Evolutionary conservation across 2,888 invertebrate species (phyloP), one percentile per base, ranked within the genome.

Genomic region (Eledone cirrhosa): DNA sequence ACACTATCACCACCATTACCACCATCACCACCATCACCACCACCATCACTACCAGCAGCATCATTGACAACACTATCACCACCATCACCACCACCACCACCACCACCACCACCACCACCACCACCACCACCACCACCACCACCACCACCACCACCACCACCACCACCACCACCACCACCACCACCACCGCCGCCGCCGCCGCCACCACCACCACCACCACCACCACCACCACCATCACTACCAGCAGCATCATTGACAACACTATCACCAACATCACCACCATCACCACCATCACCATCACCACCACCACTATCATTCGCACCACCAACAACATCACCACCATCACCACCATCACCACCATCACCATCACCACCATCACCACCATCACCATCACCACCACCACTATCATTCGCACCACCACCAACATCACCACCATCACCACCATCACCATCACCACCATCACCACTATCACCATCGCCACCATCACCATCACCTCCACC

Each of bases 41-140:
- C 59, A n/a, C 59, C 59, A n/a, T n/a, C n/a, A n/a, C n/a, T n/a
- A n/a, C n/a, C n/a, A n/a, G n/a, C n/a, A n/a, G n/a, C n/a, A n/a
- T n/a, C n/a, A n/a, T n/a, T n/a, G n/a, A n/a, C n/a, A n/a, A n/a
- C n/a, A n/a, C n/a, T n/a, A n/a, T n/a, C n/a, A n/a, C n/a, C n/a
- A n/a, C n/a, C n/a, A n/a, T n/a, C n/a, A n/a, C n/a, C n/a, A n/a
- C n/a, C n/a, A 59, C 59, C 59, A n/a, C 59, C 59, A 16, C 59
- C 59, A n/a, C 59, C 59, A n/a, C 59, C 59, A 59, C 59, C 59
- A 59, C 59, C 59, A 59, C 59, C 59, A 59, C 59, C 59, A 59
- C 59, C 59, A 59, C n/a, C 59, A 59, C 59, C 59, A 59, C 59
- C 59, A 59, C 59, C 59, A 59, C 59, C 59, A 59, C 59, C 59